Conservation (phyloP, 1,140 invertebrate species). For the Dinoponera quadriceps region DNA sequence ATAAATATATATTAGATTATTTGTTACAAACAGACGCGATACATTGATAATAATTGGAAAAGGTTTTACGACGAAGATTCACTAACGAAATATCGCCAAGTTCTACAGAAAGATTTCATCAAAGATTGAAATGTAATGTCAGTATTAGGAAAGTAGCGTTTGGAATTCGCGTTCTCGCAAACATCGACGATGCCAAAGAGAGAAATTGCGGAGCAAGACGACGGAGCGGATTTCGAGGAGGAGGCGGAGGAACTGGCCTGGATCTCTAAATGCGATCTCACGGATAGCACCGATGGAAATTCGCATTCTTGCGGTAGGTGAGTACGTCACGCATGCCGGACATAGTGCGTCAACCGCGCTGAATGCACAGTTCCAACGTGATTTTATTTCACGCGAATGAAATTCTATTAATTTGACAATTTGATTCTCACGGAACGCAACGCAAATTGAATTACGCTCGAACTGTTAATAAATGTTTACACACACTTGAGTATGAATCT, state of each 20-base stretch:
- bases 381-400: slow-evolving; percentile 43
- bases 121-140: background rate
- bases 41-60: too few species aligned
- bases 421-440: background rate
- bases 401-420: slow-evolving; percentile 9
- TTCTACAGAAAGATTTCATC: too few species aligned
- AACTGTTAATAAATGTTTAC: too few species aligned
- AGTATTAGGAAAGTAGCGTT: slow-evolving; percentile 32
- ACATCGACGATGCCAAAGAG: slow-evolving; percentile 16
- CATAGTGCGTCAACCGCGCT: slow-evolving; percentile 42
- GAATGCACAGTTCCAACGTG: slow-evolving; percentile 29
- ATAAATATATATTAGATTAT: too few species aligned
- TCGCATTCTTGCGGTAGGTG: slow-evolving; percentile 52
- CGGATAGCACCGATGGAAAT: slow-evolving; percentile 43
- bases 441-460: too few species aligned
- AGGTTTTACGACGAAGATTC: too few species aligned
- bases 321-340: slow-evolving; percentile 55
- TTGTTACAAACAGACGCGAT: too few species aligned
- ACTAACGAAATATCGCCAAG: too few species aligned
- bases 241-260: slow-evolving; percentile 59
- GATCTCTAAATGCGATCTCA: slow-evolving; percentile 57
- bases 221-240: slow-evolving; percentile 39
- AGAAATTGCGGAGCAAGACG: slow-evolving; percentile 51
- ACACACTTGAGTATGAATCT: too few species aligned
- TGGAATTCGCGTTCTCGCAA: slow-evolving; percentile 28